These are phyloP conservation scores for Chelidonichthys spinosus DNA, from an alignment of 2,797 vertebrate species.

Conservation along the genomic window DNA sequence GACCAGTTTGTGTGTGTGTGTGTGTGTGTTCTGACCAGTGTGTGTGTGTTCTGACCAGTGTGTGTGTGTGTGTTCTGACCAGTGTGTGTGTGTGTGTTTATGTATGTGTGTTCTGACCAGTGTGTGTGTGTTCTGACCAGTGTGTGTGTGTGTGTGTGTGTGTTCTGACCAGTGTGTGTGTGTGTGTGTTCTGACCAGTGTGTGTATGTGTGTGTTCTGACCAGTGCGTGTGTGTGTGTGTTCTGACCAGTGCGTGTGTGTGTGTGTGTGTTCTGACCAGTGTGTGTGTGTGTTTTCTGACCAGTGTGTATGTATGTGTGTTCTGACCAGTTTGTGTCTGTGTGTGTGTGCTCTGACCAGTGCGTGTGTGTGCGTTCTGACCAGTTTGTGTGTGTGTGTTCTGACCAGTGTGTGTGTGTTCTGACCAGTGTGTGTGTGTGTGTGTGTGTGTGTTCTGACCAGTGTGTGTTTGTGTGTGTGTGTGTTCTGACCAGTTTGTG, in stretches of 20 bases:
- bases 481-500: too few relatives aligned
- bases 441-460: conserved; percentile 77
- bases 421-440: too few relatives aligned
- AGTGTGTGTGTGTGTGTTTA: conserved; percentile 69
- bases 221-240: too few relatives aligned
- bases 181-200: conserved; percentile 80
- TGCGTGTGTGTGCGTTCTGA: too few relatives aligned
- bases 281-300: conserved; percentile 3
- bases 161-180: background rate
- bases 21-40: background rate
- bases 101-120: too few relatives aligned
- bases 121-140: too few relatives aligned
- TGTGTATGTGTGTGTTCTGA: conserved; percentile 51
- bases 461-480: conserved; percentile 72
- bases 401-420: background rate
- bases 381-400: too few relatives aligned
- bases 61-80: conserved; percentile 77
- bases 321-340: conserved; percentile 88
- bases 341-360: too few relatives aligned
- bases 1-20: too few relatives aligned
- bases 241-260: too few relatives aligned
- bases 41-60: conserved; percentile 4
- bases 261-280: background rate
- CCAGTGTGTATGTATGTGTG: conserved; percentile 5
- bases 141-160: too few relatives aligned